Conservation (phyloP, 2,888 invertebrate genomes). For the Neoaliturus tenellus region DNA sequence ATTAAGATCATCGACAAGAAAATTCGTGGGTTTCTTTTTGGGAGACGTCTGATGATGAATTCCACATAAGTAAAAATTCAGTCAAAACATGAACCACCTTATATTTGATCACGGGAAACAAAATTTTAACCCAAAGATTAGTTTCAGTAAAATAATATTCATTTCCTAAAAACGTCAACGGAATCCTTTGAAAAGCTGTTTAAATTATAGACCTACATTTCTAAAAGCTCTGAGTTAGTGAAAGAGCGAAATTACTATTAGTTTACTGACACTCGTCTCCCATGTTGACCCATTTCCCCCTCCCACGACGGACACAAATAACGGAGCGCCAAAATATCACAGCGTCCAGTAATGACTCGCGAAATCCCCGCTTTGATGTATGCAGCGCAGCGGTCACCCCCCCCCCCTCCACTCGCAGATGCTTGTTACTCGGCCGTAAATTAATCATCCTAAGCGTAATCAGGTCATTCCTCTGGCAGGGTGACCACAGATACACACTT, state of each 20-base stretch:
- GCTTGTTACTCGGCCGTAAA: background rate
- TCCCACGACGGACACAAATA: background rate
- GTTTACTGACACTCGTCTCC: background rate
- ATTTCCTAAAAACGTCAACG: too few species aligned
- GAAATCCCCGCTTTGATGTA: background rate
- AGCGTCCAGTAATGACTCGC: background rate
- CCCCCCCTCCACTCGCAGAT: background rate
- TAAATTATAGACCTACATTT: background rate
- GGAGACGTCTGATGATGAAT: too few species aligned
- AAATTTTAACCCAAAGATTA: too few species aligned
- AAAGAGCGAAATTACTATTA: background rate
- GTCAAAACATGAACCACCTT: too few species aligned
- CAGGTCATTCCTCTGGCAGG: background rate
- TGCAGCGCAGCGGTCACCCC: background rate
- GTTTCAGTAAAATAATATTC: too few species aligned
- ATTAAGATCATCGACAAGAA: too few species aligned
- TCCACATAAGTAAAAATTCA: too few species aligned
- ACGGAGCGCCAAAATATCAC: slow-evolving; percentile 2
- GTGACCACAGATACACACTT: too few species aligned
- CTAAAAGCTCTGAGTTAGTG: background rate
- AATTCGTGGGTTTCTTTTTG: too few species aligned
- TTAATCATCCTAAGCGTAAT: background rate
- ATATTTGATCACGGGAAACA: too few species aligned
- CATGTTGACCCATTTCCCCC: slow-evolving; percentile 18
- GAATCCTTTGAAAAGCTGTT: background rate